Evolutionary conservation across 2,888 invertebrate genomes (phyloP).

Genomic region (Trisateles emortualis): DNA sequence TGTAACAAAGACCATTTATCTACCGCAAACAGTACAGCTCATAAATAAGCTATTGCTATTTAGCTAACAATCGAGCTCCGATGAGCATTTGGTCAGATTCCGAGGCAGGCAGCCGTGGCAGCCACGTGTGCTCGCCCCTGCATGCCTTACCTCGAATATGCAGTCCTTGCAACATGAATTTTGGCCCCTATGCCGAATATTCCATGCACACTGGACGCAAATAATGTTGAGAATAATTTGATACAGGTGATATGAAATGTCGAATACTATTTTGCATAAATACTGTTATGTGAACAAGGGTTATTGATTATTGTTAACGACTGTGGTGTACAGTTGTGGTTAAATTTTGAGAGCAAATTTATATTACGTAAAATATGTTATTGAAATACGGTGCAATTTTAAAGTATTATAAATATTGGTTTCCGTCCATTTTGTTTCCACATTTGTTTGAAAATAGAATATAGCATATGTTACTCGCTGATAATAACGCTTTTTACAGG

Average conservation of each 20-base stretch:
- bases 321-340: conserved; percentile 27
- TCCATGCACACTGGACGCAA: conserved; percentile 75
- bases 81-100: conserved; percentile 86
- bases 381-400: conserved; percentile 2
- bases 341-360: background rate
- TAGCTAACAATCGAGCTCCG: conserved; percentile 79
- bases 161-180: conserved; percentile 78
- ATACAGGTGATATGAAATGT: conserved; percentile 61
- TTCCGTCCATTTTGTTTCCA: too few species aligned
- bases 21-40: conserved; percentile 63
- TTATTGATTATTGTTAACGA: conserved; percentile 53
- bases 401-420: too few species aligned
- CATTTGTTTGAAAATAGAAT: too few species aligned
- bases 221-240: conserved; percentile 73
- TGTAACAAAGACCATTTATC: conserved; percentile 48
- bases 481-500: too few species aligned
- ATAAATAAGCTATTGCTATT: conserved; percentile 83
- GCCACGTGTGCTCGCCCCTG: conserved; percentile 83
- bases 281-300: conserved; percentile 41
- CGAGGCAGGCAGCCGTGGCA: conserved; percentile 76
- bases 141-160: conserved; percentile 81
- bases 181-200: conserved; percentile 82
- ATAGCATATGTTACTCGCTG: too few species aligned
- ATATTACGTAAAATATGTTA: too few species aligned
- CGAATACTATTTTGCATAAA: conserved; percentile 57